Evolutionary conservation across 2,797 vertebrate species (phyloP).

Genomic region (Phyllotis vaccarum): DNA sequence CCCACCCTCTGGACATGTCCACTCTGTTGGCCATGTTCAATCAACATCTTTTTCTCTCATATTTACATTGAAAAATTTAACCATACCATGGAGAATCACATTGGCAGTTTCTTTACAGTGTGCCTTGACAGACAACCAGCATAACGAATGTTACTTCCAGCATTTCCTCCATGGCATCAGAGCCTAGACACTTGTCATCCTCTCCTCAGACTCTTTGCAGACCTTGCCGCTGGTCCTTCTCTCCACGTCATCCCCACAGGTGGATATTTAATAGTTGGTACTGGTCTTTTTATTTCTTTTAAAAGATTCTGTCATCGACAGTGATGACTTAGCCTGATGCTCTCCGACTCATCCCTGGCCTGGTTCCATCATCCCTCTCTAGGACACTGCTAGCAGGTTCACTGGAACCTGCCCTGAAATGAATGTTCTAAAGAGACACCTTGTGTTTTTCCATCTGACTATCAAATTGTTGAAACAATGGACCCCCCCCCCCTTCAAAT

Average conservation of each 20-base stretch:
- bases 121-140: not conserved
- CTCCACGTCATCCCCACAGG: not conserved
- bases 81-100: not conserved
- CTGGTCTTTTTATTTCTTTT: not conserved
- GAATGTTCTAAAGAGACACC: not conserved
- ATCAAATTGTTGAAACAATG: not conserved
- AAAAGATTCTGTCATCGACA: not conserved
- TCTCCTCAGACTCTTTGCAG: not conserved
- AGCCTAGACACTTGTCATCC: not conserved
- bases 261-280: not conserved
- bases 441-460: not conserved
- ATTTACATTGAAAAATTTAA: not conserved
- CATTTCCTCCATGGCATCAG: not conserved
- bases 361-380: fast-evolving
- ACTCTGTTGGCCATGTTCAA: not conserved
- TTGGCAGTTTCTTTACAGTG: not conserved
- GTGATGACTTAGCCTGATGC: not conserved
- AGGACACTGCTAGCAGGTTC: too few relatives aligned
- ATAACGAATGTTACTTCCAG: not conserved
- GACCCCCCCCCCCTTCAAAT: not conserved
- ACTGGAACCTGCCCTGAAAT: not conserved
- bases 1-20: not conserved
- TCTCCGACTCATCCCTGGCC: not conserved
- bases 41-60: not conserved
- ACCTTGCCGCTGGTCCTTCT: not conserved